Evolutionary conservation across 2,797 vertebrate genomes (phyloP).

Genomic region (Rallus crepitans): DNA sequence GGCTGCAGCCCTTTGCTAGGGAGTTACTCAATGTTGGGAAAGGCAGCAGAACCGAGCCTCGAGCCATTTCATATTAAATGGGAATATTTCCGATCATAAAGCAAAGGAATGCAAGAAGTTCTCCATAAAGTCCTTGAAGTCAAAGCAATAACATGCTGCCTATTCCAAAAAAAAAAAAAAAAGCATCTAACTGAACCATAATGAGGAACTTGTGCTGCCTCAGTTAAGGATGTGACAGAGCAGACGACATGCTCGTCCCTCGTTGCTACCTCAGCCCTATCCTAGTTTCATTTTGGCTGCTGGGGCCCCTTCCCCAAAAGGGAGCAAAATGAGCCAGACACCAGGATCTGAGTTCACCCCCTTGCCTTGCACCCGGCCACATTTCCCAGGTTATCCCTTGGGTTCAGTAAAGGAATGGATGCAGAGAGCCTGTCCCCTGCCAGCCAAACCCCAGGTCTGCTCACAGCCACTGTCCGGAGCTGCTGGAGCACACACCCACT

Average conservation of each 20-base stretch:
- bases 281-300: background rate
- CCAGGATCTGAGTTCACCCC: background rate
- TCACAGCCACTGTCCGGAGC: background rate
- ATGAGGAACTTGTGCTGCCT: background rate
- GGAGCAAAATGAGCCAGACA: background rate
- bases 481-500: background rate
- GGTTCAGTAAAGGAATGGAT: background rate
- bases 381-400: background rate
- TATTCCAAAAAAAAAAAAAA: background rate
- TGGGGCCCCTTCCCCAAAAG: background rate
- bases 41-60: constrained; percentile 12
- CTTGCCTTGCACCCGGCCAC: background rate
- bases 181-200: background rate
- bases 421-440: background rate
- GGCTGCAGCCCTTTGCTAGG: background rate
- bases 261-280: background rate
- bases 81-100: constrained; percentile 65
- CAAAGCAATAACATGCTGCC: background rate
- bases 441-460: background rate
- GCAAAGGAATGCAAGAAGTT: constrained; percentile 55
- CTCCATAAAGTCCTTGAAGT: constrained; percentile 47
- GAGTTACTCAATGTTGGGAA: background rate
- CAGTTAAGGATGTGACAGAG: background rate
- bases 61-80: constrained; percentile 31
- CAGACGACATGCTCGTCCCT: background rate